Conservation (phyloP, 2,888 invertebrate species). For the Notodonta dromedarius region DNA sequence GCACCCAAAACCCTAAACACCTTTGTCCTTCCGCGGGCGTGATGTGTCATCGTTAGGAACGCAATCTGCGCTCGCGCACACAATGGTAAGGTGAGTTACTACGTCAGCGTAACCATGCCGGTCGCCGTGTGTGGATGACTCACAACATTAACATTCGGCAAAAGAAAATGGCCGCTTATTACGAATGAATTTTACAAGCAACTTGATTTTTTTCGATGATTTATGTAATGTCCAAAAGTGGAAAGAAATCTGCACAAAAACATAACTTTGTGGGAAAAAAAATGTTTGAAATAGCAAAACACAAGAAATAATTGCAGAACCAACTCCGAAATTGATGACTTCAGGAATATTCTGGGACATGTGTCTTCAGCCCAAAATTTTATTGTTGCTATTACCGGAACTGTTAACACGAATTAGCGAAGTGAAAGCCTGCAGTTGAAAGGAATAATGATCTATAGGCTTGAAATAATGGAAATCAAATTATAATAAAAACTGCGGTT, state of each 20-base stretch:
- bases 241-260: constrained; percentile 17
- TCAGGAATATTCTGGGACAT: too few species aligned
- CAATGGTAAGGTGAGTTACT: constrained; percentile 47
- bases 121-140: constrained; percentile 39
- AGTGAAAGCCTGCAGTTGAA: neutral
- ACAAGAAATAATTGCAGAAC: too few species aligned
- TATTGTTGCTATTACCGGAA: too few species aligned
- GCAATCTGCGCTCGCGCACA: constrained; percentile 39
- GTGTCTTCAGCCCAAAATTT: too few species aligned
- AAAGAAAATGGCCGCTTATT: constrained; percentile 42
- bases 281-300: too few species aligned
- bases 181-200: constrained; percentile 36
- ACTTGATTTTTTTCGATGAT: constrained; percentile 30
- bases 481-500: neutral
- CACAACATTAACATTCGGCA: constrained; percentile 46
- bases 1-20: constrained; percentile 2
- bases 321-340: too few species aligned
- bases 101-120: constrained; percentile 27
- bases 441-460: neutral
- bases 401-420: too few species aligned
- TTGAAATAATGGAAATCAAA: neutral
- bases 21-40: constrained; percentile 13
- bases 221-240: constrained; percentile 17
- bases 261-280: neutral
- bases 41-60: constrained; percentile 44